A percentile compares a stretch with the other conserved stretches of the same genome.
Evolutionary conservation across 2,888 invertebrate genomes (phyloP).

Genomic region (Chydorus sphaericus): DNA sequence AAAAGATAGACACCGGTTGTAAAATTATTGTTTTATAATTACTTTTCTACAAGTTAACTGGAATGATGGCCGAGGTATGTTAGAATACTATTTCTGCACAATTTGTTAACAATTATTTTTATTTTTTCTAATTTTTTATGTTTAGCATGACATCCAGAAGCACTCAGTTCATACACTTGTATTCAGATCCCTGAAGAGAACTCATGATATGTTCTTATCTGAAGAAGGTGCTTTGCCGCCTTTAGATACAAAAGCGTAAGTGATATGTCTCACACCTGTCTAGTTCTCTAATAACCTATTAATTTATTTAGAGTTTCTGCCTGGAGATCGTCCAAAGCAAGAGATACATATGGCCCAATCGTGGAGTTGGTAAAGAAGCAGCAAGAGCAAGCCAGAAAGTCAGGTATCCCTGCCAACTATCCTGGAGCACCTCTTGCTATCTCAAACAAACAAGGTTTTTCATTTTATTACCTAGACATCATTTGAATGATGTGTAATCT

Average conservation of each 20-base stretch:
- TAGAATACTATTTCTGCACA: too few relatives aligned
- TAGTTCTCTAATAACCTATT: not conserved
- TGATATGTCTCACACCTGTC: too few relatives aligned
- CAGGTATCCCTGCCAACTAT: conserved; percentile 3
- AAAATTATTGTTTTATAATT: not conserved
- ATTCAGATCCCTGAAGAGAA: conserved; percentile 89
- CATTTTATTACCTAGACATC: not conserved
- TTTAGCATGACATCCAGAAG: conserved; percentile 59
- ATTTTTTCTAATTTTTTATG: not conserved
- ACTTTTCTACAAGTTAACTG: not conserved
- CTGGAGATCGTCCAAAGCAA: conserved; percentile 41
- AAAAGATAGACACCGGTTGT: not conserved
- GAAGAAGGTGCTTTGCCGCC: conserved; percentile 76
- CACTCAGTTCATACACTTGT: conserved; percentile 95
- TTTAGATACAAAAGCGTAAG: conserved; percentile 64
- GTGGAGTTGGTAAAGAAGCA: conserved; percentile 57
- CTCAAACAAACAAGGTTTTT: conserved; percentile 5
- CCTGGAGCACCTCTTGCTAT: conserved; percentile 3
- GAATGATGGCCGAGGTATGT: not conserved
- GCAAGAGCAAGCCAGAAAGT: conserved; percentile 27
- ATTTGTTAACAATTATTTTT: not conserved
- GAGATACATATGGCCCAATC: conserved; percentile 73
- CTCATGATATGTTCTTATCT: conserved; percentile 91
- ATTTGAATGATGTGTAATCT: not conserved
- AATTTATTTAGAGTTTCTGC: not conserved